phyloP scores from a whole-genome alignment of 2,113 vertebrate species.

The Pelodiscus sinensis region DNA sequence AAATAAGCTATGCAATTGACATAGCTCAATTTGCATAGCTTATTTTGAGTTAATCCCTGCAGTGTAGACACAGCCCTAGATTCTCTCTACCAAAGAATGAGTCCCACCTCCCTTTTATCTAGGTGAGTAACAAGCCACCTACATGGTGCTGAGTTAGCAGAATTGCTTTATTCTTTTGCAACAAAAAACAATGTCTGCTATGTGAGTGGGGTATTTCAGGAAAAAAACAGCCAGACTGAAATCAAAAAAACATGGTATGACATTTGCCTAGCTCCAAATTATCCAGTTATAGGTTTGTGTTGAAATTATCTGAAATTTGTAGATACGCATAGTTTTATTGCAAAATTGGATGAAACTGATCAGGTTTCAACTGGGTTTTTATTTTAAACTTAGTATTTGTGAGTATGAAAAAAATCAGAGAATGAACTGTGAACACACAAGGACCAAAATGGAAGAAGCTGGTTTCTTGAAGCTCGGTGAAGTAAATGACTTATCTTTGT shows the following conservation, averaged over 20 bases:
- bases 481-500: neutral
- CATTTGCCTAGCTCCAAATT: neutral
- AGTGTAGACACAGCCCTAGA: too few species aligned
- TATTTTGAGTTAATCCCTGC: too few species aligned
- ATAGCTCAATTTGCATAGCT: too few species aligned
- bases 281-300: neutral
- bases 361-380: neutral
- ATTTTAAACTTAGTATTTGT: neutral
- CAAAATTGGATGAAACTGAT: neutral
- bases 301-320: neutral
- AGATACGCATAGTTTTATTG: neutral
- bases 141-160: neutral
- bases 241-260: neutral
- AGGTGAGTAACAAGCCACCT: neutral
- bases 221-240: neutral
- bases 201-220: neutral
- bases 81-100: neutral
- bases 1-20: too few species aligned
- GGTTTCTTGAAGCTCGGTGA: neutral
- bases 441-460: neutral
- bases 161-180: neutral
- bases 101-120: neutral
- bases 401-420: neutral
- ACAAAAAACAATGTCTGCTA: neutral
- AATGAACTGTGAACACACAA: neutral